phyloP scores from a whole-genome alignment of 1,140 invertebrate species.

The Euwallacea fornicatus region DNA sequence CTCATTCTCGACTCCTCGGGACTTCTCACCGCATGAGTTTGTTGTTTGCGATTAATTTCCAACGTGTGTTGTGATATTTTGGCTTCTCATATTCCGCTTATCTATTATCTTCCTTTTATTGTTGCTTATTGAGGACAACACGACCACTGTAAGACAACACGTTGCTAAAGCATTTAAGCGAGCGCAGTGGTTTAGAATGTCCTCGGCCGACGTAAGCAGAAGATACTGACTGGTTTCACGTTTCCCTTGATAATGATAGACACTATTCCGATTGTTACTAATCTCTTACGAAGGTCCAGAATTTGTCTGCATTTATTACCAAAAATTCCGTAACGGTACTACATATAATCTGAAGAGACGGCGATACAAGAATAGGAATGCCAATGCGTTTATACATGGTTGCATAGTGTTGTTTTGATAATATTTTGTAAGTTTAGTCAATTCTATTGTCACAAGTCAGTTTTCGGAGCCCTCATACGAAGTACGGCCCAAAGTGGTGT shows the following conservation, averaged over 20 bases:
- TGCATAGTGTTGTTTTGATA: constrained; percentile 54
- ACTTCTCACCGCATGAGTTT: too few relatives aligned
- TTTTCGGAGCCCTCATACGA: constrained; percentile 39
- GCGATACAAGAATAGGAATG: constrained; percentile 26
- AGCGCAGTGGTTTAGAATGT: not conserved
- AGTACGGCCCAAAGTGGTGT: constrained; percentile 38
- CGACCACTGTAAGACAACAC: too few relatives aligned
- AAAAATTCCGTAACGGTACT: not conserved
- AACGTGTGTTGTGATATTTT: too few relatives aligned
- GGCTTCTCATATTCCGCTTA: too few relatives aligned
- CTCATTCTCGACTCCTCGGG: too few relatives aligned
- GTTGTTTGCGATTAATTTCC: too few relatives aligned
- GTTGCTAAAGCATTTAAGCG: not conserved
- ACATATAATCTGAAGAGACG: constrained; percentile 4
- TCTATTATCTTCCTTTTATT: too few relatives aligned
- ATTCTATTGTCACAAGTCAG: constrained; percentile 39
- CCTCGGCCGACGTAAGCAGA: constrained; percentile 4
- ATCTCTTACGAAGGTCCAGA: not conserved
- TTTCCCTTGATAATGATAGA: constrained; percentile 9
- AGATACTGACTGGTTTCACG: constrained; percentile 17
- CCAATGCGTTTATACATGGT: constrained; percentile 52
- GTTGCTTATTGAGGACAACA: too few relatives aligned
- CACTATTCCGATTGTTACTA: constrained; percentile 15
- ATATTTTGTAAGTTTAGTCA: constrained; percentile 56
- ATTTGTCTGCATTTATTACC: constrained; percentile 5